Conservation (phyloP, 2,888 invertebrate species). For the Fissipunctia ypsillon region DNA sequence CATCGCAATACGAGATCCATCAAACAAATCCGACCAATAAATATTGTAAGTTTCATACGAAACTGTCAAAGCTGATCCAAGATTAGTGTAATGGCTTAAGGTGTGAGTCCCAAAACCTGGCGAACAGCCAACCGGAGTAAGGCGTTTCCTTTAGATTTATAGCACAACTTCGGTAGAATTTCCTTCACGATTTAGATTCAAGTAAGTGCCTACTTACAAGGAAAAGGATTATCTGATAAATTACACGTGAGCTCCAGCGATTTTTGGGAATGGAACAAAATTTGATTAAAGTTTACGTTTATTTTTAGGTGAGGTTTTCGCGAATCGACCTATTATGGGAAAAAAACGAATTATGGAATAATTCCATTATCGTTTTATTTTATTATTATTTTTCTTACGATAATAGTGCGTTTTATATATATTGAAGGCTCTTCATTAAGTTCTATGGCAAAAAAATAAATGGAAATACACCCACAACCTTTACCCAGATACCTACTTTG, state of each 20-base stretch:
- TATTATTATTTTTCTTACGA: conserved; percentile 11
- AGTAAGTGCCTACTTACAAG: conserved; percentile 55
- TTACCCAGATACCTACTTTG: background rate
- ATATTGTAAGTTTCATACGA: conserved; percentile 52
- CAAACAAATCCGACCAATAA: conserved; percentile 38
- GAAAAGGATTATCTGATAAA: conserved; percentile 62
- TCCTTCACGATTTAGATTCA: conserved; percentile 57
- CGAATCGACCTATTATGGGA: background rate
- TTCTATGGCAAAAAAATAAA: background rate
- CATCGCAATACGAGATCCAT: conserved; percentile 26
- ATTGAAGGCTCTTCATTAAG: background rate
- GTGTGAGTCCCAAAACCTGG: conserved; percentile 55
- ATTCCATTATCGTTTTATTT: conserved; percentile 43
- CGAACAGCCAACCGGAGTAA: conserved; percentile 43
- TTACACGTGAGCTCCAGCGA: conserved; percentile 46
- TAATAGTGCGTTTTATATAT: background rate
- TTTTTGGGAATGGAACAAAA: conserved; percentile 25
- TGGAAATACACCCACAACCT: background rate
- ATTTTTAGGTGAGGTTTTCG: conserved; percentile 7
- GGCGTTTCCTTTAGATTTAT: conserved; percentile 54
- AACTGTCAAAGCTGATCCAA: conserved; percentile 56
- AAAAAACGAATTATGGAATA: background rate
- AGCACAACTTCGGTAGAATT: conserved; percentile 51
- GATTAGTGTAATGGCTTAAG: conserved; percentile 56
- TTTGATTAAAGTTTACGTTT: conserved; percentile 13